phyloP scores from a whole-genome alignment of 2,797 vertebrate species.

The Diplodus puntazzo region DNA sequence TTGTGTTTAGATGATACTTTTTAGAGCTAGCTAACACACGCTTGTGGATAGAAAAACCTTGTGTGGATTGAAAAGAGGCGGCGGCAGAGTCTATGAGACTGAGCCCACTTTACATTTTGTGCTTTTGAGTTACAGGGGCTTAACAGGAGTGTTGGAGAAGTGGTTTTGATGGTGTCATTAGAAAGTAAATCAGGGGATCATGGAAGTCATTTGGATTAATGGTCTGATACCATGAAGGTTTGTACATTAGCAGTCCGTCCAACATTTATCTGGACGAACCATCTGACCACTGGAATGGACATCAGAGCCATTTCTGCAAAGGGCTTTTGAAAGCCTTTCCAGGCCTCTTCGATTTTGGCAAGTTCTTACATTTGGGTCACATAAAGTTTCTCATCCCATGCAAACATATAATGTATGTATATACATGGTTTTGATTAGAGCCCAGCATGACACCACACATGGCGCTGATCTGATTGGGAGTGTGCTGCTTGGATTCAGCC shows the following conservation, averaged over 20 bases:
- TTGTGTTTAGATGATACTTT: no score
- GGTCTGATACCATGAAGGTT: background rate
- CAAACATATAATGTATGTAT: conserved; percentile 1
- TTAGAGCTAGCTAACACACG: no score
- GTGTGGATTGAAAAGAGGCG: no score
- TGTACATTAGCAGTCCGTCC: background rate
- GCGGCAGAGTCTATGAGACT: no score
- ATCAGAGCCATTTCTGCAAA: background rate
- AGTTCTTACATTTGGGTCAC: background rate
- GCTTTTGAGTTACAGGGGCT: background rate
- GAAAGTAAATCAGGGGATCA: background rate
- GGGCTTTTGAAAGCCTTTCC: background rate
- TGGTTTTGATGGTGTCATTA: background rate
- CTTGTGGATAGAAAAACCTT: no score
- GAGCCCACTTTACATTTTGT: no score
- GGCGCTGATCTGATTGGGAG: conserved; percentile 75
- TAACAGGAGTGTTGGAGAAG: background rate
- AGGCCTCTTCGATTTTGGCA: background rate
- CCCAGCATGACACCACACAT: conserved; percentile 74
- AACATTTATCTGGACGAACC: background rate
- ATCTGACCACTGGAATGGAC: background rate
- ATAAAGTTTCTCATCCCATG: conserved; percentile 20
- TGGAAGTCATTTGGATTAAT: background rate
- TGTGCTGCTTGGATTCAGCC: conserved; percentile 71
- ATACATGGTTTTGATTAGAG: conserved; percentile 74